Base-by-base conservation (phyloP, 2,888 invertebrate genomes). In the Neuroscelio doddi region DNA sequence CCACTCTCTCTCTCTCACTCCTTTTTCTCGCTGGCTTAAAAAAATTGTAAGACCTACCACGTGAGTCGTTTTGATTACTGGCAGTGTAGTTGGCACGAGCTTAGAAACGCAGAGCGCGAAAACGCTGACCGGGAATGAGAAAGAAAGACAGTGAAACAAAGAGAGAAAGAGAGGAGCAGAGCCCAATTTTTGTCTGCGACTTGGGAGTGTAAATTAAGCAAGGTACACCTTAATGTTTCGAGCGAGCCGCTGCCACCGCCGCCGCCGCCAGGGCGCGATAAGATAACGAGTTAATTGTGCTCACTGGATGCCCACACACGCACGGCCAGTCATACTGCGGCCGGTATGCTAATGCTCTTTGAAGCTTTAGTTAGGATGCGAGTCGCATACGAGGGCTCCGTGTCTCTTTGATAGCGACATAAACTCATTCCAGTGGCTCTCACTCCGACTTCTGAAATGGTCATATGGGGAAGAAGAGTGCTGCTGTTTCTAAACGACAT, bases 261-360 rank as follows among this genome's bases (percentile, higher is more conserved):
- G 68, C 67, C 70, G 79, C 76, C 79, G 77, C 78, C 79, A 75
- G 71, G 72, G 62, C 74, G 74, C 81, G 84, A 84, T 84, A 83
- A 83, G 84, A 83, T 84, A 83, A 83, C 83, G 82, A 83, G 84
- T 84, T 84, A 84, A 84, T 84, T 84, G 84, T 83, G 83, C 82
- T 79, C 80, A 79, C 80, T 79, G 78, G 74, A 74, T 81, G 82
- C 81, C 81, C 81, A 81, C 82, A 81, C 81, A 80, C 80, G 78
- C 81, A 51, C 56, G 62, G 69, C 77, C 78, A 79, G 80, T 81
- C 80, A 79, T 80, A 81, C 74, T 73, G 72, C 77, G 77, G 77
- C 78, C 80, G 78, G 83, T 84, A 83, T 83, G 84, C 81, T 83
- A 84, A 84, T 84, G 79, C 70, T 75, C 78, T 78, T 80, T 79